Evolutionary conservation across 2,888 invertebrate genomes (phyloP), one percentile per base, ranked within the genome.

Genomic region (Onchidella celtica): DNA sequence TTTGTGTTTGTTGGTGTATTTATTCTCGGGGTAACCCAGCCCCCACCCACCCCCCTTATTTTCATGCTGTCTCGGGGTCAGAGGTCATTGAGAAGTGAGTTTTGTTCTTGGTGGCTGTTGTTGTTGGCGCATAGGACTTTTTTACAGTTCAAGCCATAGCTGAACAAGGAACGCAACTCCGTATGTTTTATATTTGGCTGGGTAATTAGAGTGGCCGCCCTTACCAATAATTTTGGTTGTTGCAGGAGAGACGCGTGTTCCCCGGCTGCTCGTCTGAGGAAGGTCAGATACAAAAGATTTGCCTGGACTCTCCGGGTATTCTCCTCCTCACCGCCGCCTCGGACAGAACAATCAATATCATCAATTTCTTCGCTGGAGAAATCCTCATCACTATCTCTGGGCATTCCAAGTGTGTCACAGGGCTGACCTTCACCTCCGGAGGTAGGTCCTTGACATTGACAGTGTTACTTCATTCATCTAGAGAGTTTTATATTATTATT

Each of bases 291-390:
- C 70, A 63, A 9, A 70, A 70, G 29, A 40, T 79, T 21, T 59
- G 63, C 47, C 38, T 79, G 40, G 79, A 79, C 27, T 34, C 40
- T 3, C 47, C 40, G 55, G 79, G 70, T 21, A 34, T 27, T 3
- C 79, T 79, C 24, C 34, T 79, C 24, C 47, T 79, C 29, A 57
- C 70, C 1, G 79, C 70, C n/a, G 79, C 79, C 2, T 79, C 79
- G 24, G 79, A 79, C 72, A 79, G 57, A 55, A 72, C 79, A 2
- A 79, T 79, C 55, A 79, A 79, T 32, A 55, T 79, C 32, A 59
- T 79, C 47, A 70, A 70, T 17, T 79, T 72, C 61, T 40, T 21
- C 29, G 72, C 59, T 11, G 79, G 79, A 0, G 63, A 79, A 9
- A 70, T 79, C 63, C 70, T 79, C n/a, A n/a, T 72, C 24, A 63